Evolutionary conservation across 2,113 vertebrate genomes (phyloP), one percentile per base, ranked within the genome.

Genomic region (Tor tambroides): DNA sequence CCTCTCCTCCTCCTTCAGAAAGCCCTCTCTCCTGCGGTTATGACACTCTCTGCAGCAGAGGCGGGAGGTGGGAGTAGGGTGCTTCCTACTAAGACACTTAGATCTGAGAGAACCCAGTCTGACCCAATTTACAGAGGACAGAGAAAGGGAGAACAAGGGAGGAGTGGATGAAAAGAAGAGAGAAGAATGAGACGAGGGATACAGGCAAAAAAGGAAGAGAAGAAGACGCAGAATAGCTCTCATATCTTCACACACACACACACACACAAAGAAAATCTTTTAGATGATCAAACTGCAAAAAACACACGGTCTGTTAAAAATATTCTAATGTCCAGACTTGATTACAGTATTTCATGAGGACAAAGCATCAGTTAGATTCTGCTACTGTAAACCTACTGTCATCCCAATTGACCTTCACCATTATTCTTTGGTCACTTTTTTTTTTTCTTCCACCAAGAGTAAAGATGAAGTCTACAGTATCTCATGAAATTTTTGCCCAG

Each of bases 41-140:
- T 79, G 76, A 65, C 56, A 38, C 65, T 51, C 72, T 41, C 67
- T 86, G 80, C 80, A n/a, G 88, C n/a, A 83, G 80, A 26, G 59
- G 51, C 43, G 30, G 14, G n/a, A 26, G 67, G 6, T 80, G 74
- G 77, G 85, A 32, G 76, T 32, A 65, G 32, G 49, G 41, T 67
- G 79, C 84, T 79, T 87, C 86, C 86, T 78, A 83, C 80, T 76
- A 87, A 86, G 89, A 89, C 75, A 46, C 79, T 46, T 80, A 49
- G 80, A 89, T 89, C 71, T 82, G 81, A 90, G 84, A 89, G 81
- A 89, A 80, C 84, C 65, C 41, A 86, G 71, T 87, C 84, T 90
- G 88, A 89, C 88, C 87, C 89, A 90, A 63, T 90, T 90, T 90
- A 84, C 77, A 74, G 86, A 87, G 89, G 74, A 89, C 49, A n/a